A percentile compares a stretch with the other conserved stretches of the same genome.
Conservation (phyloP, 2,888 invertebrate species). For the Aleiodes leptofemur region DNA sequence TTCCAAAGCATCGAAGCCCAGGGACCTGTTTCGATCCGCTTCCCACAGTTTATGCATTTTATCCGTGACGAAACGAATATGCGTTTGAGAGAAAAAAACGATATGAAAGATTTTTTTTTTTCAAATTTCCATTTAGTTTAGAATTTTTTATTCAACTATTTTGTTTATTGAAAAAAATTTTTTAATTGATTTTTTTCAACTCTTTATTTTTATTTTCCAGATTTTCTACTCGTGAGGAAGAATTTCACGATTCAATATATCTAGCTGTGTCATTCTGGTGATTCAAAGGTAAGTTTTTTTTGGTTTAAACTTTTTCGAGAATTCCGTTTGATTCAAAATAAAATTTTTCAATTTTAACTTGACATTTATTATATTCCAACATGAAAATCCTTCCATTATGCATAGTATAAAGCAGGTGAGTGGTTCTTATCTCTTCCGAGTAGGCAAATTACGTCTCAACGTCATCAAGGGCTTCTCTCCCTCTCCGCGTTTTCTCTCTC, state of each 20-base stretch:
- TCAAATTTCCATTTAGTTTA: background rate
- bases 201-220: constrained; percentile 1
- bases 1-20: background rate
- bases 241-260: background rate
- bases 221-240: constrained; percentile 11
- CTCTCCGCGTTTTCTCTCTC: constrained; percentile 15
- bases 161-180: background rate
- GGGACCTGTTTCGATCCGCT: constrained; percentile 27
- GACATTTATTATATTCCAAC: constrained; percentile 15
- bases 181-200: background rate
- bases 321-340: too few relatives aligned
- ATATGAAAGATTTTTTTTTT: background rate
- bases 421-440: constrained; percentile 37
- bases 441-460: constrained; percentile 54
- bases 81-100: background rate
- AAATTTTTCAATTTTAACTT: constrained; percentile 14
- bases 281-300: constrained; percentile 7
- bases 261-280: background rate
- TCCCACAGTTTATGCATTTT: constrained; percentile 4
- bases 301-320: background rate
- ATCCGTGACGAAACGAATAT: constrained; percentile 24
- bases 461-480: constrained; percentile 52
- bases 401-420: constrained; percentile 21
- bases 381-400: constrained; percentile 32
- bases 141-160: background rate